A percentile compares a stretch with the other conserved stretches of the same genome.
Conservation (phyloP, 2,797 vertebrate genomes). For the Odontamblyopus lacepedii region DNA sequence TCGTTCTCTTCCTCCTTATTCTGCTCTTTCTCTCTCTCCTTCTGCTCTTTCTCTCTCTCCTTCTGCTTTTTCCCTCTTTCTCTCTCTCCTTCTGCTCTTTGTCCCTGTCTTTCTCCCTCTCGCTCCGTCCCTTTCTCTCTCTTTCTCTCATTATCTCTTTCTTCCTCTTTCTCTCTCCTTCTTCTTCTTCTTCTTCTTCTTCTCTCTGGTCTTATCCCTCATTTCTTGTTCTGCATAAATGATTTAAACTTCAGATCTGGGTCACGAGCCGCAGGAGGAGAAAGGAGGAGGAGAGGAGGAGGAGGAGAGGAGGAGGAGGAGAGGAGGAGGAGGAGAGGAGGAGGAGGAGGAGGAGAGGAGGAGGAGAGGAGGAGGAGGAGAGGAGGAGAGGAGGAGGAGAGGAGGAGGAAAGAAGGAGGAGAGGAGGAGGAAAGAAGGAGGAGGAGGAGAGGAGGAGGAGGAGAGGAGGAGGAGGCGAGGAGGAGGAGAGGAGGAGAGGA, state of each 20-base stretch:
- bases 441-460: too few relatives aligned
- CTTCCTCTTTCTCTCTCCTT: neutral
- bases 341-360: too few relatives aligned
- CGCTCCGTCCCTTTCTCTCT: neutral
- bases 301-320: too few relatives aligned
- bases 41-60: neutral
- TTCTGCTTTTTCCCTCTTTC: neutral
- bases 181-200: neutral
- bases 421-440: rapidly evolving
- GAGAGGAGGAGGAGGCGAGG: too few relatives aligned
- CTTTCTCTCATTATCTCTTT: neutral
- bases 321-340: too few relatives aligned
- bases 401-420: too few relatives aligned
- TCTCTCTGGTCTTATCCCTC: neutral
- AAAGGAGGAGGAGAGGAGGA: too few relatives aligned
- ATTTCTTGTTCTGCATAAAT: neutral
- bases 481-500: too few relatives aligned
- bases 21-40: neutral
- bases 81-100: neutral
- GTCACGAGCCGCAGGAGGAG: neutral
- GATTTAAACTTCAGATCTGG: neutral
- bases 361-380: too few relatives aligned
- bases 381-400: too few relatives aligned
- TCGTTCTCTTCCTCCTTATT: neutral
- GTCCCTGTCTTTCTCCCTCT: neutral